Base-by-base conservation (phyloP, 2,888 invertebrate species). In the Hirtodrosophila duncani region DNA sequence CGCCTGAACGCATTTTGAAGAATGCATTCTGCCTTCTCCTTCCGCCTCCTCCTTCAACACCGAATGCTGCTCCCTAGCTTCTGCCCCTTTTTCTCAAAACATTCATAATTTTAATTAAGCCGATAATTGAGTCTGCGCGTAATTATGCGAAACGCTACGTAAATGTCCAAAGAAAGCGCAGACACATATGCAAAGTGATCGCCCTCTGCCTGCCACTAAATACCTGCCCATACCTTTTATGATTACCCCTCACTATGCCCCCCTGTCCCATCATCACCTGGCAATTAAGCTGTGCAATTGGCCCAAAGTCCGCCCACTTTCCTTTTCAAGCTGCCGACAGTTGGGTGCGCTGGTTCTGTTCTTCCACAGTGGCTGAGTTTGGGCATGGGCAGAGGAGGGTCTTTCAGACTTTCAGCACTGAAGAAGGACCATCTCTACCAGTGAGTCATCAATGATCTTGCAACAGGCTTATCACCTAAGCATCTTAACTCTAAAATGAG, bases 81-180 rank as follows among this genome's bases (percentile, higher is more conserved):
- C n/a, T n/a, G n/a, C n/a, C 14, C n/a, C 9, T 1, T 10, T 18
- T 37, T 27, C 60, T 39, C 29, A 11, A 14, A 45, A 39, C 59
- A 42, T 64, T 81, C 75, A 81, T 81, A 67, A 61, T 81, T 70
- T 81, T 81, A 77, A 77, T 77, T 77, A 81, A 70, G 75, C 59
- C 64, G 63, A 58, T 74, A 74, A 81, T 64, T 70, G 65, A 67
- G 75, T 74, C 67, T 60, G 77, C 77, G 81, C 81, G 81, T 77
- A 77, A 77, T 77, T 77, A 77, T 78, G 81, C 77, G 81, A 81
- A 81, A 67, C 81, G 81, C 79, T 62, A 61, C 44, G 52, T 33
- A 26, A 30, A 26, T 27, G 21, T 24, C 17, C 18, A 29, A 10
- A 6, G 24, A 53, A 55, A 51, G 37, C 29, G 17, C n/a, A 27